phyloP scores from a whole-genome alignment of 2,888 invertebrate genomes.

The Pammene aurita region DNA sequence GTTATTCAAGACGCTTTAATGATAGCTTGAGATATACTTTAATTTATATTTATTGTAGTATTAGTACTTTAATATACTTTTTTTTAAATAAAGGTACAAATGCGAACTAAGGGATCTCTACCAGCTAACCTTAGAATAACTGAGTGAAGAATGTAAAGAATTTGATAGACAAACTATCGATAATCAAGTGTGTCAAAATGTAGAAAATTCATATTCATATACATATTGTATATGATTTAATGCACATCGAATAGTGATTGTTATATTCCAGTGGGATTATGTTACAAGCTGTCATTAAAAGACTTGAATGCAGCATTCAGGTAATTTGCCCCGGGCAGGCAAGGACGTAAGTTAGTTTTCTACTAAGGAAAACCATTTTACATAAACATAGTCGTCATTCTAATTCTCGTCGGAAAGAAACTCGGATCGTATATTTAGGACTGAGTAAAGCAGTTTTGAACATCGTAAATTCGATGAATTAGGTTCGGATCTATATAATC shows the following conservation, averaged over 20 bases:
- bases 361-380: not conserved
- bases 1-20: not conserved
- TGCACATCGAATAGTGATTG: no score
- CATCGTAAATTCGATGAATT: not conserved
- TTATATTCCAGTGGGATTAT: not conserved
- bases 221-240: no score
- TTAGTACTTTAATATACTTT: no score
- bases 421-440: no score
- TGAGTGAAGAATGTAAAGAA: no score
- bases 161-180: no score
- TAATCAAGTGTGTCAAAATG: no score
- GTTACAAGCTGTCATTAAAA: not conserved
- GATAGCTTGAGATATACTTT: not conserved
- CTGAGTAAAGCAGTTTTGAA: not conserved
- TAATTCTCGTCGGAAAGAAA: not conserved
- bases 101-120: no score
- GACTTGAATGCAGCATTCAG: not conserved
- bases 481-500: not conserved
- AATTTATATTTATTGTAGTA: no score
- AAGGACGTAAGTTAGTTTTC: constrained; percentile 1
- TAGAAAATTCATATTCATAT: no score
- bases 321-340: not conserved
- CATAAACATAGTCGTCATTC: constrained; percentile 5
- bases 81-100: no score
- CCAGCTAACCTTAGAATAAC: no score